Conservation (phyloP, 2,888 invertebrate species). For the Dioctria linearis region DNA sequence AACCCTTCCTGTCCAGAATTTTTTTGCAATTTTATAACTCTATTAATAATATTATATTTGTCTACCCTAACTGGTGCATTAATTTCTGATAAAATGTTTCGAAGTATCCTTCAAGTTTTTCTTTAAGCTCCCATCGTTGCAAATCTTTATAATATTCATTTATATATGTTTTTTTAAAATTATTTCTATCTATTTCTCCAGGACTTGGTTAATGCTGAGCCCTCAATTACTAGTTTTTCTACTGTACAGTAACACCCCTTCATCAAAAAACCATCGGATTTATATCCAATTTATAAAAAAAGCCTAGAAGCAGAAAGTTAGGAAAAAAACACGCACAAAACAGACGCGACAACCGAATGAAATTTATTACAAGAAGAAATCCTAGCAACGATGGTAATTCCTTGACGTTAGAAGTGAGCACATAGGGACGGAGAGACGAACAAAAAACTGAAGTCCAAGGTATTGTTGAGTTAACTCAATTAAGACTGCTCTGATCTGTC, state of each 20-base stretch:
- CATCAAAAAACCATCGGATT: constrained; percentile 37
- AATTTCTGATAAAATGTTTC: no score
- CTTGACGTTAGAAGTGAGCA: constrained; percentile 17
- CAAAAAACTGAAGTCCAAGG: constrained; percentile 47
- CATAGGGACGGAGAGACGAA: constrained; percentile 29
- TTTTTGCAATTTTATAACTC: no score
- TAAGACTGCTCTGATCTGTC: constrained; percentile 34
- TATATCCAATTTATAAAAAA: constrained; percentile 43
- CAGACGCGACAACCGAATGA: constrained; percentile 57
- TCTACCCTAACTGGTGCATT: no score
- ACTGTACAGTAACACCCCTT: constrained; percentile 2
- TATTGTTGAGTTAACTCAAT: constrained; percentile 53
- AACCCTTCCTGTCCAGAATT: no score
- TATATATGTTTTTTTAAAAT: no score
- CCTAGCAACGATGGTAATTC: constrained; percentile 54
- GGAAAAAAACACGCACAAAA: constrained; percentile 53
- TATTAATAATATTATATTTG: no score
- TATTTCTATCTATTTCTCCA: neutral
- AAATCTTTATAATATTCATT: no score
- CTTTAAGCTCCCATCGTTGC: no score
- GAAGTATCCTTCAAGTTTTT: no score
- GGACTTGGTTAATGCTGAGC: neutral
- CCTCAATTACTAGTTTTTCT: neutral
- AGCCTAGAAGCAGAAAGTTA: constrained; percentile 12
- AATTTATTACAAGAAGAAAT: constrained; percentile 55